A percentile compares a stretch with the other conserved stretches of the same genome.
Evolutionary conservation across 2,113 vertebrate species (phyloP).

Genomic region (Talpa occidentalis): DNA sequence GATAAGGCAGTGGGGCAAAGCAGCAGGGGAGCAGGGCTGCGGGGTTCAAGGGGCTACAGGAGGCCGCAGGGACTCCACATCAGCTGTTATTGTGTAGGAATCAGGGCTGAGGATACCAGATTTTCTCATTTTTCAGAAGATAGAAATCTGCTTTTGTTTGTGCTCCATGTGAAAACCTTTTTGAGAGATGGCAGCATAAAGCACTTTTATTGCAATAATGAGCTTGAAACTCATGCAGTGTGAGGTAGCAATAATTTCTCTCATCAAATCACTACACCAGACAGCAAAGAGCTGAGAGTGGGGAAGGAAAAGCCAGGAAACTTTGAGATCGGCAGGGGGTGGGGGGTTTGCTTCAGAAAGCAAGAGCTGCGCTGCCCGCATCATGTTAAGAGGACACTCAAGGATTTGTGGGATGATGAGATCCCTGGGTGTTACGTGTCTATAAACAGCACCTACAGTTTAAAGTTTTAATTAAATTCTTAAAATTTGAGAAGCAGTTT

Average conservation of each 20-base stretch:
- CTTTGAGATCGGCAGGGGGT: conserved; percentile 56
- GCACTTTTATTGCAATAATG: conserved; percentile 90
- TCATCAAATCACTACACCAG: conserved; percentile 81
- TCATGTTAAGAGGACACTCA: conserved; percentile 77
- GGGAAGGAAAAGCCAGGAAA: conserved; percentile 49
- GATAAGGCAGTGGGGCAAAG: neutral
- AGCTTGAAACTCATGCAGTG: conserved; percentile 82
- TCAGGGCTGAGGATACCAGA: neutral
- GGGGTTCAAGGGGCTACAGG: neutral
- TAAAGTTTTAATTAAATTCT: conserved; percentile 73
- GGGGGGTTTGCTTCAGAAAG: conserved; percentile 58
- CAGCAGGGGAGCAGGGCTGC: neutral
- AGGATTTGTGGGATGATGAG: conserved; percentile 31
- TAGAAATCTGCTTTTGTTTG: neutral
- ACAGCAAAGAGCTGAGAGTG: conserved; percentile 57
- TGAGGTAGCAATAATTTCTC: conserved; percentile 74
- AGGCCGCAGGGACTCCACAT: neutral
- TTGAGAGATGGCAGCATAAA: conserved; percentile 91
- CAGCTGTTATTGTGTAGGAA: neutral
- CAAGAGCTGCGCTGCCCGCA: conserved; percentile 84
- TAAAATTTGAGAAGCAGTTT: conserved; percentile 70
- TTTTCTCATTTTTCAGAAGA: conserved; percentile 18
- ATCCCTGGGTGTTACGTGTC: conserved; percentile 58
- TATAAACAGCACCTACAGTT: conserved; percentile 81
- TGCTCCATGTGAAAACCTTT: conserved; percentile 1